A percentile compares a stretch with the other conserved stretches of the same genome.
These are phyloP conservation scores for Polia nebulosa DNA, from an alignment of 2,888 invertebrate species.

Conservation along the genomic window DNA sequence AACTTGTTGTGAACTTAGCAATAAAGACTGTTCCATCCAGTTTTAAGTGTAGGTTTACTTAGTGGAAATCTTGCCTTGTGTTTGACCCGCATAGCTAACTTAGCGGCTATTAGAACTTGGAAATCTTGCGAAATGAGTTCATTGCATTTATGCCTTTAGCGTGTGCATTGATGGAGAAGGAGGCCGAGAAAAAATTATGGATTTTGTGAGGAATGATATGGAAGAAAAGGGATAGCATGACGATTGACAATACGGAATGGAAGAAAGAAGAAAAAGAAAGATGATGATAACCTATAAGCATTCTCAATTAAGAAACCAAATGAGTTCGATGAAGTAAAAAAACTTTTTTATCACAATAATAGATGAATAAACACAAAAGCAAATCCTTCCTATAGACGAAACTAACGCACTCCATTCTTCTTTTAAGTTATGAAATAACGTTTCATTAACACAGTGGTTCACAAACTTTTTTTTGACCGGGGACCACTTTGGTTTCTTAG, in stretches of 20 bases:
- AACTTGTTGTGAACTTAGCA: slow-evolving; percentile 17
- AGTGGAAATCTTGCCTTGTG: not conserved
- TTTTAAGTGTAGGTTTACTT: slow-evolving; percentile 15
- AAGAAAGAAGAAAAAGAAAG: too few species aligned
- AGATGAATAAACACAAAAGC: slow-evolving; percentile 9
- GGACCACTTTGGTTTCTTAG: too few species aligned
- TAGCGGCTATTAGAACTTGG: slow-evolving; percentile 30
- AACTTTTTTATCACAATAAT: not conserved
- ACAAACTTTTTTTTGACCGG: too few species aligned
- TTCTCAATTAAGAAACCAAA: slow-evolving; percentile 9
- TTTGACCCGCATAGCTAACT: slow-evolving; percentile 19
- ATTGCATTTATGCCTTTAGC: not conserved
- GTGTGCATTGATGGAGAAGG: not conserved
- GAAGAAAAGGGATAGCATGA: too few species aligned
- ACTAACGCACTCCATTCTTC: slow-evolving; percentile 17
- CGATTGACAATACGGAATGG: too few species aligned
- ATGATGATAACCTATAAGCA: not conserved
- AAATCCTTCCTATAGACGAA: slow-evolving; percentile 15
- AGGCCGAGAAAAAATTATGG: not conserved
- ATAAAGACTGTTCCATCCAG: not conserved
- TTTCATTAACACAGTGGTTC: slow-evolving; percentile 40
- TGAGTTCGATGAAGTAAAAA: slow-evolving; percentile 1
- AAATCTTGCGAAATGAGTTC: slow-evolving; percentile 10
- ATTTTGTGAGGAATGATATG: not conserved
- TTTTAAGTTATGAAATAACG: slow-evolving; percentile 40